Evolutionary conservation across 2,113 vertebrate genomes (phyloP), one percentile per base, ranked within the genome.

Genomic region (Haemorhous mexicanus): DNA sequence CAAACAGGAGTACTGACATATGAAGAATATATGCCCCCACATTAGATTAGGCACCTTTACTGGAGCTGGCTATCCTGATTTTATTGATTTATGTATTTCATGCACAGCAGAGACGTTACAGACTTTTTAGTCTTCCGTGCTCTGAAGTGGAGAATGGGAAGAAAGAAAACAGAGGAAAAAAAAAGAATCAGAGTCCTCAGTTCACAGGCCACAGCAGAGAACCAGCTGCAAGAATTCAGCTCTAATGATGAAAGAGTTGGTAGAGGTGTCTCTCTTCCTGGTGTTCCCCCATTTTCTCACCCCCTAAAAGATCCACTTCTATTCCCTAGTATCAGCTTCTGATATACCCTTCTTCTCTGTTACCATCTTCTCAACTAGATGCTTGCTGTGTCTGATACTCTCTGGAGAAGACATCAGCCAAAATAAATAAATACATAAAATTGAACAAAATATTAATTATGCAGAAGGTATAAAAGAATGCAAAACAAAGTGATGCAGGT

Each of bases 381-480:
- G 20, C 19, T 90, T 61, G 12, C 49, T 81, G 44, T 50, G 49
- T 55, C 69, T 95, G 41, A 58, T 27, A 44, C 69, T 62, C 89
- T 90, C 62, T 84, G 30, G 58, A 81, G 63, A 92, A 86, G 55
- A 72, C 7, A 20, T 26, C 24, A 88, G 39, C 18, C 66, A 70
- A 93, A 90, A 84, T 69, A 87, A 87, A 84, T 66, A 93, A 93
- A 92, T 61, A 66, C 27, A 74, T 78, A 81, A 90, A 95, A 95
- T 66, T 77, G 80, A 73, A 89, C 58, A 19, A 95, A 96, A 74
- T 26, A 78, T 91, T 78, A 92, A 96, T 92, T 93, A 95, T 85
- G 79, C 73, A 95, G 73, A 92, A 93, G 46, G 52, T 62, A 62
- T 84, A 75, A 96, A 93, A 86, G 77, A 84, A 91, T 75, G 53